Percentiles rank a stretch among this genome's conserved stretches.
These are phyloP conservation scores for Pogona vitticeps DNA, from an alignment of 2,113 vertebrate species.

Conservation along the genomic window DNA sequence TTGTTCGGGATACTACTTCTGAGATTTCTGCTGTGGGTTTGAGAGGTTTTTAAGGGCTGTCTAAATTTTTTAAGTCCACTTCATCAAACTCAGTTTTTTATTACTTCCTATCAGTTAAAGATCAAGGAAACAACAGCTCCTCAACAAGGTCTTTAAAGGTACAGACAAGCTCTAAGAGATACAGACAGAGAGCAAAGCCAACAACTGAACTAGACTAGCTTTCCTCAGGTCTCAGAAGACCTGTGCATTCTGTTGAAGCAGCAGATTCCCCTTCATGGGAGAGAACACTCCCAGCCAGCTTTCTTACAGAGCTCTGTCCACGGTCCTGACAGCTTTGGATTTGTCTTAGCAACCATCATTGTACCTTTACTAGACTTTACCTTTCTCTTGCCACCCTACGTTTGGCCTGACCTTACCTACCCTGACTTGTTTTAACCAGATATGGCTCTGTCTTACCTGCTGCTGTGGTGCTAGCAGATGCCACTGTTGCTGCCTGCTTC, in stretches of 20 bases:
- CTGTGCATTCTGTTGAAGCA: not conserved
- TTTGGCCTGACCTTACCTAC: not conserved
- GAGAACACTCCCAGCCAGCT: not conserved
- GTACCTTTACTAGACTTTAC: not conserved
- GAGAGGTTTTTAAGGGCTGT: no score
- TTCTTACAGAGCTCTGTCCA: not conserved
- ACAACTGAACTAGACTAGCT: not conserved
- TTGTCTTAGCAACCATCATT: not conserved
- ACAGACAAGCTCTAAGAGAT: no score
- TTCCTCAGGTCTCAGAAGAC: not conserved
- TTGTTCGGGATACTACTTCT: no score
- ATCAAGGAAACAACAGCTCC: not conserved
- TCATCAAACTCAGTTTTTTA: not conserved
- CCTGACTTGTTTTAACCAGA: not conserved
- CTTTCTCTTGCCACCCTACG: not conserved
- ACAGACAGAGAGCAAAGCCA: not conserved
- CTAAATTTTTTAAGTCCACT: no score
- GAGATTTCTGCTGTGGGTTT: no score
- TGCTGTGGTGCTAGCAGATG: not conserved
- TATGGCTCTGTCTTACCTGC: not conserved
- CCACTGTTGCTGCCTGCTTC: not conserved
- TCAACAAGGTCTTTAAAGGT: not conserved
- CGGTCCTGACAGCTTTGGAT: not conserved
- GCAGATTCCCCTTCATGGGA: not conserved
- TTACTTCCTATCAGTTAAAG: not conserved